Base-by-base conservation (phyloP, 1,140 invertebrate species). In the Drosophila grimshawi region DNA sequence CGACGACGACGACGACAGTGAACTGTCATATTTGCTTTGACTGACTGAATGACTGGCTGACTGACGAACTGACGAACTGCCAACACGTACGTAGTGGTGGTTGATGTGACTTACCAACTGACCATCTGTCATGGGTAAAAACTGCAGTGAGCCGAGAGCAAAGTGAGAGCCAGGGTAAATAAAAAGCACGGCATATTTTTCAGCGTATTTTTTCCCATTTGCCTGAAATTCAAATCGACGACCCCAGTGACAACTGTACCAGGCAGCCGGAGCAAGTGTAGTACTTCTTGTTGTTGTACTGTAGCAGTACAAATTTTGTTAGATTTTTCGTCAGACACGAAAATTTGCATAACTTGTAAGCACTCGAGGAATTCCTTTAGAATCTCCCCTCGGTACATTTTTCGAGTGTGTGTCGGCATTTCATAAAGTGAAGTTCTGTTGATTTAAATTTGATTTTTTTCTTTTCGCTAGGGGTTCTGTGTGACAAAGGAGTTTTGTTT, bases 101-200 rank as follows among this genome's bases (percentile, higher is more conserved):
- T 86, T 78, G 81, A 75, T 81, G 68, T 85, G 81, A 81, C 81
- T 86, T 86, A 75, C 74, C 81, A 86, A 86, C 81, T 86, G 81
- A 86, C 81, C 81, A 86, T 86, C 81, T 86, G 81, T 86, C 81
- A 77, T 81, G 81, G 63, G 76, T 78, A 67, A 63, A 51, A 78
- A 73, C 37, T 19, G 60, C 60, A 46, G 39, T 32, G 41, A 55
- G 29, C 45, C 55, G 3, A 19, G 27, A 4, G n/a, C 19, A 19
- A 19, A 19, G 19, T 19, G 19, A n/a, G 32, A 29, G 27, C 30
- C 39, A 27, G 61, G 64, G 10, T 11, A 45, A 62, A 57, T 49
- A 62, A 63, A 74, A 77, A 73, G 45, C 64, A 68, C 59, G 70
- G 70, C 70, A 77, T 77, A 74, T 77, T 77, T 74, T 74, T 67